Evolutionary conservation across 2,113 vertebrate genomes (phyloP).

Genomic region (Pan troglodytes): NHGRI_mPanTro3-v2.1_pri NC_072401.2:61974001-61974500

Average conservation of each 20-base stretch:
- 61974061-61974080: not conserved
- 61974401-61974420: not conserved
- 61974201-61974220: not conserved
- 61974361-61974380: not conserved
- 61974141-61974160: not conserved
- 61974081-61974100: not conserved
- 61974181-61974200: not conserved
- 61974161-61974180: not conserved
- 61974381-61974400: slow-evolving; percentile 8
- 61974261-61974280: not conserved
- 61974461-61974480: not conserved
- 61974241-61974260: not conserved
- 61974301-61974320: not conserved
- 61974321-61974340: not conserved
- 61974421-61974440: not conserved
- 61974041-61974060: not conserved
- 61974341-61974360: not conserved
- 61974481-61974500: not conserved
- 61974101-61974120: not conserved
- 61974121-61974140: not conserved
- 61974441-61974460: not conserved
- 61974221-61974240: not conserved
- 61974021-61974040: not conserved
- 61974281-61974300: not conserved
- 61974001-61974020: not conserved